Base-by-base conservation (phyloP, 2,888 invertebrate genomes). In the Dolichomitus sp. region DNA sequence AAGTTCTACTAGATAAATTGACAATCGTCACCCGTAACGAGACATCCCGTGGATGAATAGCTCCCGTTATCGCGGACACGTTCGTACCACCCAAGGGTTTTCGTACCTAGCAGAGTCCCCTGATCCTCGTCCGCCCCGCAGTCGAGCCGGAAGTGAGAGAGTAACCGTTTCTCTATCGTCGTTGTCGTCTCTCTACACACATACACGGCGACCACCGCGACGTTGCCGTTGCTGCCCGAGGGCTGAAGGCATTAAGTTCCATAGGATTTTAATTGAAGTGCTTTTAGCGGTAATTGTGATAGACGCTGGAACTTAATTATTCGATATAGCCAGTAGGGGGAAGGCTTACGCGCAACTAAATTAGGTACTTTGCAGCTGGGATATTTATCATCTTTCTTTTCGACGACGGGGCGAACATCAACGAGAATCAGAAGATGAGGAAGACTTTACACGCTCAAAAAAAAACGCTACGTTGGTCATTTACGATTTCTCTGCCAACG, bases 201-300 rank as follows among this genome's bases (percentile, higher is more conserved):
- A 19, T 33, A 12, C 57, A 52, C 68, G 14, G 14, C 50, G 33
- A 54, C 48, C 61, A 42, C 33, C 68, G n/a, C 61, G 19, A 40
- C 42, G 42, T 37, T 45, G 42, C 40, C 52, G 23, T 27, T 65
- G 48, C 77, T 63, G 68, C 81, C 79, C 74, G 69, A 85, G 84
- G 85, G 83, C 85, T 87, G 84, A 88, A 83, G 85, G 87, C 86
- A 88, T 89, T 90, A 89, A 89, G 88, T 89, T 88, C 85, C 86
- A 89, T 87, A 76, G 86, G 87, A 87, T 88, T 90, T 89, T 90
- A 90, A 89, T 89, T 88, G 87, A 89, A 90, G 87, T 88, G 90
- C 90, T 90, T 90, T 90, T 89, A 89, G 87, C 87, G 89, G 86
- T 88, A 89, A 90, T 88, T 88, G 86, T 89, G 90, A 90, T 88